Base-by-base conservation (phyloP, 2,888 invertebrate genomes). In the Sceliomorpha sp. region DNA sequence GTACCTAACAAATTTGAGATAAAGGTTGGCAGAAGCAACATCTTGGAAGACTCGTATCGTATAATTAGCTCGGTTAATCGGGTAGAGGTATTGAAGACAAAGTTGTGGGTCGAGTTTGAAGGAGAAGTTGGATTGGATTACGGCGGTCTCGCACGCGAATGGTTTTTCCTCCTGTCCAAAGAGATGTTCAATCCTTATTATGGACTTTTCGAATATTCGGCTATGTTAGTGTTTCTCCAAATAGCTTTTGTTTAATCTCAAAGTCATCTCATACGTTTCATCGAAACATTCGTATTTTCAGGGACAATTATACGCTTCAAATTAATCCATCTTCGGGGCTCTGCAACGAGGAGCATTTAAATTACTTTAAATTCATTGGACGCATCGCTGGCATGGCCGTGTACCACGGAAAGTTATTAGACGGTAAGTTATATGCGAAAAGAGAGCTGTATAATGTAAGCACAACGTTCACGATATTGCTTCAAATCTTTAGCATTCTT, bases 151-250 rank as follows among this genome's bases (percentile, higher is more conserved):
- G 96, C 98, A 0, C 92, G 99, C 67, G 99, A 99, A 89, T 99
- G 98, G 98, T 99, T 99, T 91, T 99, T 98, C 91, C 91, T 99
- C 15, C 90, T 99, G 7, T 99, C 98, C 0, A 98, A 98, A 89
- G 99, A 99, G 91, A 98, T 99, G 98, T 99, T 99, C 90, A 99
- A 99, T 91, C 99, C 99, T 0, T 99, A 99, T 89, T 99, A 99
- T 89, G 99, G 99, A 0, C 92, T 99, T 51, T 99, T 99, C 90
- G 99, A 99, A 90, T 99, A 99, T 91, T 98, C 98, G 0, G 99
- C 99, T 2, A 98, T 98, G 98, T 95, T 89, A 91, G 94, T 91
- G n/a, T n/a, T n/a, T n/a, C n/a, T n/a, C n/a, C 45, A 40, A 34
- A 26, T 31, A 26, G 45, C 5, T 47, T 34, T 0, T 12, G n/a